Conservation (phyloP, 2,113 vertebrate species). For the Sebastes fasciatus region DNA sequence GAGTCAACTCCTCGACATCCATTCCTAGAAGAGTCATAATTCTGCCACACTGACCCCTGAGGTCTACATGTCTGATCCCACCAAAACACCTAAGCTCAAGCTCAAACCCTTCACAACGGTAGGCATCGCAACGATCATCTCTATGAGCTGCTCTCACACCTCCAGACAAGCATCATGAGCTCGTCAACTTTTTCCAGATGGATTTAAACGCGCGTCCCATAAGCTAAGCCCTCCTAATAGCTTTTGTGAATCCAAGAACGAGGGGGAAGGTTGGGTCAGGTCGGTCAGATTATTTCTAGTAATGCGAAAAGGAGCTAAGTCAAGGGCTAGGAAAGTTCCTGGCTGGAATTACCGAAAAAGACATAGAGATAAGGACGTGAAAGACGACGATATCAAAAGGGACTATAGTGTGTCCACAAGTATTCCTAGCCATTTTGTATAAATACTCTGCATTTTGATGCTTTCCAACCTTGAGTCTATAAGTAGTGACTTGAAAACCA, state of each 20-base stretch:
- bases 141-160: slow-evolving; percentile 25
- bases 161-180: slow-evolving; percentile 43
- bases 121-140: slow-evolving; percentile 37
- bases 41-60: slow-evolving; percentile 17
- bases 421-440: background rate
- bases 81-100: background rate
- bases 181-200: slow-evolving; percentile 64
- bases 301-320: slow-evolving; percentile 26
- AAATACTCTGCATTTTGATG: background rate
- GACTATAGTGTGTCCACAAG: background rate
- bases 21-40: slow-evolving; percentile 44
- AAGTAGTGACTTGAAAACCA: slow-evolving; percentile 12
- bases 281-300: slow-evolving; percentile 50
- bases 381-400: background rate
- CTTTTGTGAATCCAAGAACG: slow-evolving; percentile 19
- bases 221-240: slow-evolving; percentile 31
- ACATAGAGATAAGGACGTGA: background rate
- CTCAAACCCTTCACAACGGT: slow-evolving; percentile 10
- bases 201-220: slow-evolving; percentile 46
- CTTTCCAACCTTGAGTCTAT: background rate
- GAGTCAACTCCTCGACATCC: slow-evolving; percentile 9
- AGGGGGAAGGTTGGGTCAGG: background rate
- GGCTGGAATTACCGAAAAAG: background rate
- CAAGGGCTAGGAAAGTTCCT: background rate
- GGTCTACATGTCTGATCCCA: slow-evolving; percentile 26